Evolutionary conservation across 2,797 vertebrate genomes (phyloP).

Genomic region (Sternarchorhynchus goeldii): DNA sequence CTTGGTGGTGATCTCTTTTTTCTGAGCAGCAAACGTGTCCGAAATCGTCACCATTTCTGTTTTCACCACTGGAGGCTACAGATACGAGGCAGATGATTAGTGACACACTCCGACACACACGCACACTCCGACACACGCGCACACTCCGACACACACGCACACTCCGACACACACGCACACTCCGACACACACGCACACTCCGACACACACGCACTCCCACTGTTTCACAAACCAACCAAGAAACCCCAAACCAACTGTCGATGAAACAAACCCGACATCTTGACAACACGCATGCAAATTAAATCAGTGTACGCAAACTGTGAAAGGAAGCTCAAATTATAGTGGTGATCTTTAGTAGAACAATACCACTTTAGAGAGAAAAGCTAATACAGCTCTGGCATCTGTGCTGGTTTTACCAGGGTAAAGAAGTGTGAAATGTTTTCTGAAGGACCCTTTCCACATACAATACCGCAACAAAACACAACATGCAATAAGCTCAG

Average conservation of each 20-base stretch:
- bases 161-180: not conserved
- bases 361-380: no score
- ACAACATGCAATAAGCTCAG: no score
- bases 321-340: not conserved
- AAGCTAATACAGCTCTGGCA: no score
- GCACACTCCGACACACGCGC: not conserved
- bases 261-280: constrained; percentile 31
- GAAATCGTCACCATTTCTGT: constrained; percentile 99
- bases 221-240: constrained; percentile 53
- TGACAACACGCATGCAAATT: constrained; percentile 33
- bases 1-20: constrained; percentile 97
- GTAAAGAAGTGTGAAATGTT: no score
- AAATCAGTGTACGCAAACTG: constrained; percentile 19
- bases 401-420: no score
- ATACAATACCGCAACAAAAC: no score
- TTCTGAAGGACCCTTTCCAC: no score
- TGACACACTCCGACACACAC: not conserved
- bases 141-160: constrained; percentile 20
- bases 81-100: constrained; percentile 57
- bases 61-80: constrained; percentile 97
- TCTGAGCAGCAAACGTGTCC: constrained; percentile 91
- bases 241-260: constrained; percentile 7
- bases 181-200: constrained; percentile 14
- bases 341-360: no score
- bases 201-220: constrained; percentile 10